These are phyloP conservation scores for Crotophaga sulcirostris DNA, from an alignment of 2,113 vertebrate genomes.

Conservation along the genomic window DNA sequence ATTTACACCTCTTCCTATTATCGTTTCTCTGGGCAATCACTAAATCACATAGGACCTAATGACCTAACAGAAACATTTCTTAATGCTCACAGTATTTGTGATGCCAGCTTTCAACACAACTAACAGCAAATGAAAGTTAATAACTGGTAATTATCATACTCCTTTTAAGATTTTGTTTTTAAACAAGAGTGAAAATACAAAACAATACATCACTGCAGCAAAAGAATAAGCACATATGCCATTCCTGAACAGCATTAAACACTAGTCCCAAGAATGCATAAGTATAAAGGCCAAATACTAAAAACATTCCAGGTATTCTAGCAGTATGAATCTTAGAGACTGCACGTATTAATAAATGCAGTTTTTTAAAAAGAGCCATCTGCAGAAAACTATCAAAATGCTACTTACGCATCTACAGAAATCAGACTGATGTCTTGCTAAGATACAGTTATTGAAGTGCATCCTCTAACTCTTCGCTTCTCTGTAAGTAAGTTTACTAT, in stretches of 20 bases:
- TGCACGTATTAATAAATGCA: neutral
- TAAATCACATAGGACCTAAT: constrained; percentile 31
- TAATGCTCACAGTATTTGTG: neutral
- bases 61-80: constrained; percentile 50
- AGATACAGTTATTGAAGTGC: neutral
- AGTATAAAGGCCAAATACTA: neutral
- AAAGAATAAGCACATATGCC: neutral
- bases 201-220: constrained; percentile 17
- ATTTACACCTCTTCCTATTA: neutral
- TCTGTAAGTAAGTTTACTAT: neutral
- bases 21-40: neutral
- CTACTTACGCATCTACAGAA: neutral
- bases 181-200: constrained; percentile 8
- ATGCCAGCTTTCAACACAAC: constrained; percentile 12
- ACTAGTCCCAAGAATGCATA: neutral
- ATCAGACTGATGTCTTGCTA: neutral
- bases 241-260: neutral
- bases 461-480: neutral
- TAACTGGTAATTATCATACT: constrained; percentile 26
- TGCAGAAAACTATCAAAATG: neutral
- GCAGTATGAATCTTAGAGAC: neutral
- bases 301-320: neutral
- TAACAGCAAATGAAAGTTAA: constrained; percentile 34
- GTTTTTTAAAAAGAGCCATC: neutral
- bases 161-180: neutral